A percentile compares a stretch with the other conserved stretches of the same genome.
phyloP scores from a whole-genome alignment of 2,888 invertebrate genomes.

The Bembecia ichneumoniformis region DNA sequence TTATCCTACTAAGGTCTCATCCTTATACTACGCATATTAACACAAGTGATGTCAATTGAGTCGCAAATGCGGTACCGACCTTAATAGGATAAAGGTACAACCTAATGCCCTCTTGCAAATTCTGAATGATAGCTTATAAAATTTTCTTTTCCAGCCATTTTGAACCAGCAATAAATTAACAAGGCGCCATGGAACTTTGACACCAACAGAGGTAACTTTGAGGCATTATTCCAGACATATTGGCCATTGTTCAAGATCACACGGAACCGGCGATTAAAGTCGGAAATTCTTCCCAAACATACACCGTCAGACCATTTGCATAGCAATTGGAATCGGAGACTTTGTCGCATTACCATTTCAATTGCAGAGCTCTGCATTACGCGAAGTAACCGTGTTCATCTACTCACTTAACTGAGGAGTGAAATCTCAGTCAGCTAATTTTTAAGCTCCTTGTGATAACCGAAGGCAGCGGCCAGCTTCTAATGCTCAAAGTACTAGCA shows the following conservation, averaged over 20 bases:
- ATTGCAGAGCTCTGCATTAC: slow-evolving; percentile 28
- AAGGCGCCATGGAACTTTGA: background rate
- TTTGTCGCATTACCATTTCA: slow-evolving; percentile 59
- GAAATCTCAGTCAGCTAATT: slow-evolving; percentile 31
- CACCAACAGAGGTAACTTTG: background rate
- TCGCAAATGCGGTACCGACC: too few species aligned
- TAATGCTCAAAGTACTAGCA: too few species aligned
- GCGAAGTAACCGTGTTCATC: slow-evolving; percentile 13
- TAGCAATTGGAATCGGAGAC: slow-evolving; percentile 45
- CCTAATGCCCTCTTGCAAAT: too few species aligned
- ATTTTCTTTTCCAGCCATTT: background rate
- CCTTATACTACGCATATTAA: too few species aligned
- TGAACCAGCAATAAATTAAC: background rate
- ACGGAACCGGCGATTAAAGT: background rate
- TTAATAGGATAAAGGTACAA: too few species aligned
- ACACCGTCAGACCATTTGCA: slow-evolving; percentile 40
- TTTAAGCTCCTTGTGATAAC: slow-evolving; percentile 23
- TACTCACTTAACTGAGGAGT: slow-evolving; percentile 28
- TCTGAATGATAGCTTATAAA: too few species aligned
- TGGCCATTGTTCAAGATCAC: background rate
- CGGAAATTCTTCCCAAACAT: background rate
- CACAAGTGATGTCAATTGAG: too few species aligned
- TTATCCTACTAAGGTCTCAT: too few species aligned
- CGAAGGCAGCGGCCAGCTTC: too few species aligned
- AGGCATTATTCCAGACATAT: background rate